A percentile compares a stretch with the other conserved stretches of the same genome.
Conservation (phyloP, 30 jellyfish, hydroid and myxozoan genomes). For the Aurelia aurita complex sp. Pacific region DNA sequence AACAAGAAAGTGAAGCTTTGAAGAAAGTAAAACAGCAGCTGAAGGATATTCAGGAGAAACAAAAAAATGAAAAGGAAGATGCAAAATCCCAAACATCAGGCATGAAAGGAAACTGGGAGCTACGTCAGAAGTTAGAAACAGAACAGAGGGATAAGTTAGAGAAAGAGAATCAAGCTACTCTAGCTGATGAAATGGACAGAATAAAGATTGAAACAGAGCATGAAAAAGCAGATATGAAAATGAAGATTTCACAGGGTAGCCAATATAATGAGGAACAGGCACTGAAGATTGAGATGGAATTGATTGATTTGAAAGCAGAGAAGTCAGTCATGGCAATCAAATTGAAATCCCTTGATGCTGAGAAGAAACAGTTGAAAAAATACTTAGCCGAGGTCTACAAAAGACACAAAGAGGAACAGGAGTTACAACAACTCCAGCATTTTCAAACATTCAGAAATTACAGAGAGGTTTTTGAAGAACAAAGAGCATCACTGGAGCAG, state of each 20-base stretch:
- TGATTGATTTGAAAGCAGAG: conserved; percentile 89
- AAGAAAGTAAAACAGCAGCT: conserved; percentile 77
- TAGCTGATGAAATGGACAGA: conserved; percentile 99
- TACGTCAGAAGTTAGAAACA: conserved; percentile 81
- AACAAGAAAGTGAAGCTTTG: conserved; percentile 87
- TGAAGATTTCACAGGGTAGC: conserved; percentile 55
- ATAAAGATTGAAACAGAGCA: conserved; percentile 91
- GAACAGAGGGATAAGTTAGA: conserved; percentile 89
- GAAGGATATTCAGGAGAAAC: conserved; percentile 96
- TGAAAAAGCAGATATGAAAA: conserved; percentile 90
- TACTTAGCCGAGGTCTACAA: conserved; percentile 79
- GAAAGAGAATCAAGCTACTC: conserved; percentile 84
- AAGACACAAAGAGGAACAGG: conserved; percentile 94
- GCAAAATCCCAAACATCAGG: conserved; percentile 83
- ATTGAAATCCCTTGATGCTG: conserved; percentile 84
- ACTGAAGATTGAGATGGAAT: conserved; percentile 77
- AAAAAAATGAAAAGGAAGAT: conserved; percentile 86
- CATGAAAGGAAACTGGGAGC: conserved; percentile 89
- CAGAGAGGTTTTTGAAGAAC: conserved; percentile 98
- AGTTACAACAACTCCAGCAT: conserved; percentile 95
- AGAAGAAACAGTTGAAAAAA: conserved; percentile 72
- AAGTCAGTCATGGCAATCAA: conserved; percentile 96
- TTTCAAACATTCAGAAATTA: conserved; percentile 95
- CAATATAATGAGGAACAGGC: conserved; percentile 73
- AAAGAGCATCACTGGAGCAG: conserved; percentile 92